Base-by-base conservation (phyloP, 2,797 vertebrate species). In the Euthynnus affinis region DNA sequence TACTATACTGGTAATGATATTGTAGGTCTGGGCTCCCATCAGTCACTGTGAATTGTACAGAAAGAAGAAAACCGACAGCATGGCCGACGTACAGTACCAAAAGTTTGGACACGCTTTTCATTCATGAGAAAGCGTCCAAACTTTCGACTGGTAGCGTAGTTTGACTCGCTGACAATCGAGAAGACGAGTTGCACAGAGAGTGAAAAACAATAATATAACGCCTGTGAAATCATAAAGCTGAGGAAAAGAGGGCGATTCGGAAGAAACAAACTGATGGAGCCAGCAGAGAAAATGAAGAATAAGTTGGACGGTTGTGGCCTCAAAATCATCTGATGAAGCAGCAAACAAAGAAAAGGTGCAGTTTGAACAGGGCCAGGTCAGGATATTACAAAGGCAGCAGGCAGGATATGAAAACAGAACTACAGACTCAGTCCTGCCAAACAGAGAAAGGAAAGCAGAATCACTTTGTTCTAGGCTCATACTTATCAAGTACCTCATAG, bases 321-420 rank as follows among this genome's bases (percentile, higher is more conserved):
- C 29, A 32, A 32, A 32, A 32, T 46, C 2, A 46, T 64, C 23
- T 42, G n/a, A 68, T 63, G 46, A 69, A 25, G 23, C 17, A 32
- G 8, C 14, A 51, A 72, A 63, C 18, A 66, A 32, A 55, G 17
- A 46, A 12, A 37, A 18, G 22, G 22, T 32, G 61, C 49, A 56
- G 49, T 70, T 25, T 56, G 18, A 60, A 72, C 51, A 68, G 25
- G 17, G 10, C 32, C 22, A 32, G 37, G 48, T 55, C 59, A 51
- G 68, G 44, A 53, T 58, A 73, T 58, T 44, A 58, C 27, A 70
- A 22, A 42, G 64, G 64, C 46, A 40, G 59, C 42, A 55, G 61
- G 56, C 29, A 32, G 29, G 29, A 67, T 53, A 58, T 72, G 71
- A 71, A 40, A 71, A 29, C 20, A 55, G 12, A 52, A 59, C 58